These are phyloP conservation scores for Oreochromis tanganicae DNA, from an alignment of 2,113 vertebrate species.

Conservation along the genomic window DNA sequence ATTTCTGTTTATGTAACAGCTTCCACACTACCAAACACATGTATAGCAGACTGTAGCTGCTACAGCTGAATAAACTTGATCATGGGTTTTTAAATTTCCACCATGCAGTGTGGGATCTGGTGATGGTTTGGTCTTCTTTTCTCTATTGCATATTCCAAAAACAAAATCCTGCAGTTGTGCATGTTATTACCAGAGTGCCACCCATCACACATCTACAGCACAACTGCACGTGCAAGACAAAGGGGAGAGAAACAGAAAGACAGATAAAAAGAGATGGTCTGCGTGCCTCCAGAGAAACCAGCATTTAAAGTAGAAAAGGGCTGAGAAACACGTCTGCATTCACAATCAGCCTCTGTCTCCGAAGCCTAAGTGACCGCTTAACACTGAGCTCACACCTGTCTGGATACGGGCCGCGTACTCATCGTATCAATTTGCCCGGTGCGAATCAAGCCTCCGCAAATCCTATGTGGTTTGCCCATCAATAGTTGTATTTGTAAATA, in stretches of 20 bases:
- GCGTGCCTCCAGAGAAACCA: constrained; percentile 4
- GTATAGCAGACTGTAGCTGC: background rate
- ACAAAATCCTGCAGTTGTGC: background rate
- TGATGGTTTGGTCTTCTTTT: background rate
- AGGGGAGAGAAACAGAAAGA: background rate
- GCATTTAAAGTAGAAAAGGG: constrained; percentile 23
- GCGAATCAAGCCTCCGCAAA: background rate
- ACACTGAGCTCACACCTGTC: constrained; percentile 11
- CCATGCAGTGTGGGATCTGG: background rate
- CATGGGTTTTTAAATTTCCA: background rate
- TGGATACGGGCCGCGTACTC: background rate
- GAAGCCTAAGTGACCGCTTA: constrained; percentile 22
- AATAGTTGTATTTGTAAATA: constrained; percentile 33
- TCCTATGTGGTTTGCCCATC: constrained; percentile 1
- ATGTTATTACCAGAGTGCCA: background rate
- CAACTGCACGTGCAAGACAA: background rate
- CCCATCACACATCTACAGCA: background rate
- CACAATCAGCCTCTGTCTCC: constrained; percentile 9
- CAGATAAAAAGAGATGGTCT: constrained; percentile 8
- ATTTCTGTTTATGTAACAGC: background rate
- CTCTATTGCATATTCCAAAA: background rate
- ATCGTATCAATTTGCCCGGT: constrained; percentile 17
- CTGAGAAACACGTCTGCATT: constrained; percentile 16
- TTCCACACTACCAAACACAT: background rate
- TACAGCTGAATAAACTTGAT: background rate